These are phyloP conservation scores for Tenebrio molitor DNA, from an alignment of 1,140 invertebrate species.

Conservation along the genomic window DNA sequence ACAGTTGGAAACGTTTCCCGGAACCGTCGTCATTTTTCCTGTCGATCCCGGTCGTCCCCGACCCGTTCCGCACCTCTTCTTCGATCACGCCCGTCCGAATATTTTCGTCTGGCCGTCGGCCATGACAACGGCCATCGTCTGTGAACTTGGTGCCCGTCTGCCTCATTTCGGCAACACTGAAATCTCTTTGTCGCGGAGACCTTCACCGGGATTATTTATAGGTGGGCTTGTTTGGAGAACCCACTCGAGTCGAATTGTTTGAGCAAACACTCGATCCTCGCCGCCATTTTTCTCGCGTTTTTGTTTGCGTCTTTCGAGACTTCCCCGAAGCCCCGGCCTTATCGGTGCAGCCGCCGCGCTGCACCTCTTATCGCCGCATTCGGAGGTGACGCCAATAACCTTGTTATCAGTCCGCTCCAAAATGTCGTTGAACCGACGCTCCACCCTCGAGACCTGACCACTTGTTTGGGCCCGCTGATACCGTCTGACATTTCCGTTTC, in stretches of 20 bases:
- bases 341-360: no score
- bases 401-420: slow-evolving; percentile 50
- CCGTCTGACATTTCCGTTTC: slow-evolving; percentile 1
- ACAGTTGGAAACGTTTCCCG: slow-evolving; percentile 3
- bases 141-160: slow-evolving; percentile 50
- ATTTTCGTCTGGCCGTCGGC: slow-evolving; percentile 58
- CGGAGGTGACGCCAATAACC: slow-evolving; percentile 51
- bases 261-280: slow-evolving; percentile 16
- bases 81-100: slow-evolving; percentile 36
- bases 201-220: slow-evolving; percentile 38
- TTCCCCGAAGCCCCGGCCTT: no score
- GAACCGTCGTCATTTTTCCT: slow-evolving; percentile 1
- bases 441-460: slow-evolving; percentile 28
- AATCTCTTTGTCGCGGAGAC: slow-evolving; percentile 41
- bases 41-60: neutral
- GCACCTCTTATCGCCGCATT: slow-evolving; percentile 50
- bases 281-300: no score
- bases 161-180: slow-evolving; percentile 46
- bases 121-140: slow-evolving; percentile 56
- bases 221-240: slow-evolving; percentile 38
- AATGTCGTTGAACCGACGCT: slow-evolving; percentile 55
- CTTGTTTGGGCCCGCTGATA: slow-evolving; percentile 42
- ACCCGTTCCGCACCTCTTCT: slow-evolving; percentile 18
- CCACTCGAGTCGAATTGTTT: slow-evolving; percentile 29
- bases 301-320: no score